Conservation (phyloP, 2,113 vertebrate genomes). For the Bujurquina vittata region DNA sequence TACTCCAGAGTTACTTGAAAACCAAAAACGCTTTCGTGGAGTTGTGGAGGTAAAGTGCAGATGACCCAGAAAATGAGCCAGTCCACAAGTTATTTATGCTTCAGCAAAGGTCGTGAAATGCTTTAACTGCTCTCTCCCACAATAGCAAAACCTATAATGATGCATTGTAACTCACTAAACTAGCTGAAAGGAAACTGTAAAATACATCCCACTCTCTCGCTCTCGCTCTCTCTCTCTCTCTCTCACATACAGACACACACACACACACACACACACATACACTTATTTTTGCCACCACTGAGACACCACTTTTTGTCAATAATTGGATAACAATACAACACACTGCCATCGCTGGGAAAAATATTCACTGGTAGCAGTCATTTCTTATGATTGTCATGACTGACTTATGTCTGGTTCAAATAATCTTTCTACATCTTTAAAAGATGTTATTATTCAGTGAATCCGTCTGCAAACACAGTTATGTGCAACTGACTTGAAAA, state of each 20-base stretch:
- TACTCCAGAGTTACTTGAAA: neutral
- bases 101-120: neutral
- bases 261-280: neutral
- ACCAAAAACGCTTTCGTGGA: neutral
- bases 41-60: neutral
- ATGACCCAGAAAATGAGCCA: neutral
- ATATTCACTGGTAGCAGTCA: neutral
- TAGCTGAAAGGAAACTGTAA: neutral
- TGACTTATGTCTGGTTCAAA: neutral
- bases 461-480: neutral
- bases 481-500: neutral
- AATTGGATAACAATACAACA: slow-evolving; percentile 27
- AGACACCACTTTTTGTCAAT: slow-evolving; percentile 20
- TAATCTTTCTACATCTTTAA: neutral
- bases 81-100: neutral
- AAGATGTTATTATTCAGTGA: neutral
- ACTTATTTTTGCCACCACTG: slow-evolving; percentile 9
- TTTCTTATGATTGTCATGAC: neutral
- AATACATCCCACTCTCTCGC: neutral
- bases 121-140: slow-evolving; percentile 16
- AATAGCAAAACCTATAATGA: slow-evolving; percentile 34
- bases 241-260: neutral
- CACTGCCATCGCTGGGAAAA: neutral
- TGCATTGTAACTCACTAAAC: slow-evolving; percentile 32
- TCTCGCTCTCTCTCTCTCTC: neutral